Base-by-base conservation (phyloP, 2,113 vertebrate genomes). In the Myodes glareolus region DNA sequence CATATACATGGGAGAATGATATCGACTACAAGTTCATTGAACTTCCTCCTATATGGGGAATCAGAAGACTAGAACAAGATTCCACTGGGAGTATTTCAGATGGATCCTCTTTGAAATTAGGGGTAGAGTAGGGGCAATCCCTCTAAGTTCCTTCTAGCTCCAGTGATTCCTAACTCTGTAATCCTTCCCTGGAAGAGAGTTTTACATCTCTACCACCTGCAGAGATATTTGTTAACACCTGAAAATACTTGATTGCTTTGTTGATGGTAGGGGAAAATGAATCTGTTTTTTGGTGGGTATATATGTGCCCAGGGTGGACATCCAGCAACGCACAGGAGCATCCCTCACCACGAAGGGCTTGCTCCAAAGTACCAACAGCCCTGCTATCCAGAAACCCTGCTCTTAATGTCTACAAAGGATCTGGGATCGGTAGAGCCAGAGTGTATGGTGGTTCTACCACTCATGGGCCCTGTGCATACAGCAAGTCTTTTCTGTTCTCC, bases 181-280 rank as follows among this genome's bases (percentile, higher is more conserved):
- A 42, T 84, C 92, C 88, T 97, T 76, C 45, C 3, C 45, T 88
- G 47, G 63, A 50, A 93, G 78, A 52, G 29, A 73, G 55, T 82
- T 88, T 52, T n/a, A 11, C 13, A 31, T 73, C 33, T 14, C 45
- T 55, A 52, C 16, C 68, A 36, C 31, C 17, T 47, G 13, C 31
- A 3, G 47, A n/a, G 77, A 50, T 42, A 86, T 73, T 50, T 93
- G n/a, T 73, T 17, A 94, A 65, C 36, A 89, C 42, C 31, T 73
- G 17, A 88, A 95, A 92, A 58, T 33, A 73, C 81, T 55, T 67
- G 2, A 61, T 52, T 80, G n/a, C 16, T 85, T 95, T 73, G 58
- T n/a, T 14, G 2, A 27, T 36, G 14, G 19, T 0, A 27, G n/a
- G 23, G 33, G 47, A 11, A 42, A 77, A 31, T 16, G 45, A 72